Conservation (phyloP, 2,113 vertebrate genomes). For the Empidonax alnorum region DNA sequence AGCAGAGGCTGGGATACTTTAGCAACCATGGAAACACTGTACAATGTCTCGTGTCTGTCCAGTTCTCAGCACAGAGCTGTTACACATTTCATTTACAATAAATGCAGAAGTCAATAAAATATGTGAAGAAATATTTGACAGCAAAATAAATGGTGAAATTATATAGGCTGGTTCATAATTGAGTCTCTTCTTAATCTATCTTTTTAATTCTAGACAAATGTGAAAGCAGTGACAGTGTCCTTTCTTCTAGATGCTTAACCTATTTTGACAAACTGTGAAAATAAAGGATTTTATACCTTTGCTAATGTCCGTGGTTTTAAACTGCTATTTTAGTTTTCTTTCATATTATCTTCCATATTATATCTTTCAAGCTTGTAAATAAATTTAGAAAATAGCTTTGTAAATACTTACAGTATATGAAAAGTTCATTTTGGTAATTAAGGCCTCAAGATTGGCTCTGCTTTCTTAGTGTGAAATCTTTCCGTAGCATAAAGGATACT, state of each 20-base stretch:
- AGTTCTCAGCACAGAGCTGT: conserved; percentile 64
- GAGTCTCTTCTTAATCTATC: conserved; percentile 81
- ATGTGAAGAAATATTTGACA: conserved; percentile 73
- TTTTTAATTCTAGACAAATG: conserved; percentile 78
- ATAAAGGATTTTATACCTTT: conserved; percentile 78
- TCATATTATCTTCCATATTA: conserved; percentile 57
- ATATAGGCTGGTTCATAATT: conserved; percentile 76
- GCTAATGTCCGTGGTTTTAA: conserved; percentile 73
- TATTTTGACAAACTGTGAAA: conserved; percentile 82
- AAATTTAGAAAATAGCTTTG: conserved; percentile 71
- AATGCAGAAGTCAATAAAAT: conserved; percentile 72
- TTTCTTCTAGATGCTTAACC: conserved; percentile 70
- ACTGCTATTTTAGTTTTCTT: conserved; percentile 58
- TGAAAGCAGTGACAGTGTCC: conserved; percentile 77
- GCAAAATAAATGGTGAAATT: conserved; percentile 68
- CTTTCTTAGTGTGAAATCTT: conserved; percentile 31
- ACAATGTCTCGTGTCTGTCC: conserved; percentile 63
- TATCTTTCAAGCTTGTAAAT: conserved; percentile 79
- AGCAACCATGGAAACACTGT: conserved; percentile 33
- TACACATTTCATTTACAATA: conserved; percentile 75
- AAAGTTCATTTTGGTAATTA: conserved; percentile 43
- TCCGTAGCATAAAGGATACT: conserved; percentile 72
- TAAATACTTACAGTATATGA: conserved; percentile 72
- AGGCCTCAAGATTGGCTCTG: conserved; percentile 60
- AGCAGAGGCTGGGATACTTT: conserved; percentile 41